Conservation (phyloP, 2,113 vertebrate species). For the Regulus satrapa region DNA sequence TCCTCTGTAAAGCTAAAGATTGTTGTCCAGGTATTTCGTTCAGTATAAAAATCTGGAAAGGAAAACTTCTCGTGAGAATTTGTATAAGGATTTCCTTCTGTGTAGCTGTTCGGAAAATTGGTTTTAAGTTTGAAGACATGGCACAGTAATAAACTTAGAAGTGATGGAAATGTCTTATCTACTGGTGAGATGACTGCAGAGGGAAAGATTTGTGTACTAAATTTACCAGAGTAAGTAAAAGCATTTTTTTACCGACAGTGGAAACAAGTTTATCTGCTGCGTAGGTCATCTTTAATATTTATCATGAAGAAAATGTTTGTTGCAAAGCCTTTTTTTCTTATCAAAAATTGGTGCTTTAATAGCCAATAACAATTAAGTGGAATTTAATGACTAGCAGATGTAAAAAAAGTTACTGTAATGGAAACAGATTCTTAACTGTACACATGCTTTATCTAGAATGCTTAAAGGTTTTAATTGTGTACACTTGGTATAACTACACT, state of each 20-base stretch:
- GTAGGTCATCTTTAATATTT: neutral
- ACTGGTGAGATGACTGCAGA: neutral
- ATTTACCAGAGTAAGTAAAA: neutral
- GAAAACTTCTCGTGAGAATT: neutral
- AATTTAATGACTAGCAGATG: slow-evolving; percentile 16
- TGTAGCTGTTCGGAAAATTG: neutral
- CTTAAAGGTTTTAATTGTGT: neutral
- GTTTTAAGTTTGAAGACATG: neutral
- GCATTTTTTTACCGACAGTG: neutral
- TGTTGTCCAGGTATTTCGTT: neutral
- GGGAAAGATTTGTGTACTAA: neutral
- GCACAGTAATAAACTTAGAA: neutral
- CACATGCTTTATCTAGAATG: neutral
- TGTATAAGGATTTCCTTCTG: neutral
- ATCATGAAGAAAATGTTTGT: neutral
- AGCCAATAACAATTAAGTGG: neutral
- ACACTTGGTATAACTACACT: neutral
- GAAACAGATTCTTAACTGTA: neutral
- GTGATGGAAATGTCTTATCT: neutral
- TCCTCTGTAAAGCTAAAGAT: neutral
- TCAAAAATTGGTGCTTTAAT: neutral
- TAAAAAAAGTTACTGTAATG: neutral
- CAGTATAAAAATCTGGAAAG: neutral
- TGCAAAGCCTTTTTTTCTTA: neutral
- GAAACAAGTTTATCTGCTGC: neutral